phyloP scores from a whole-genome alignment of 2,888 invertebrate species.

The Leucozona laternaria region DNA sequence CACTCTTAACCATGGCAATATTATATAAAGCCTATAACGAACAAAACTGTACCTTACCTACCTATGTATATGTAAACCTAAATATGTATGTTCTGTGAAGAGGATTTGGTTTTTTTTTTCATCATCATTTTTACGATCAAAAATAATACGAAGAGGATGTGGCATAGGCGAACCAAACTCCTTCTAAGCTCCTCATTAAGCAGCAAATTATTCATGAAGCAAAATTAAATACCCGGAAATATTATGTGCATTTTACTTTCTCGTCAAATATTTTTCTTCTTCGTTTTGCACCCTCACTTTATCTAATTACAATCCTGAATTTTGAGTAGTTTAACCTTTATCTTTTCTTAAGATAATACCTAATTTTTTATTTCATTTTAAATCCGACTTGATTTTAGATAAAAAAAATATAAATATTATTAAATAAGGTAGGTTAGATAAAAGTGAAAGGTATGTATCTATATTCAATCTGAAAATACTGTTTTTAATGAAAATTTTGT shows the following conservation, averaged over 20 bases:
- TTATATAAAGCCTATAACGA: constrained; percentile 27
- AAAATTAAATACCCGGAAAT: constrained; percentile 78
- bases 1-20: constrained; percentile 32
- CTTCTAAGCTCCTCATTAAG: constrained; percentile 77
- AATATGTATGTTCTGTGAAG: constrained; percentile 18
- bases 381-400: background rate
- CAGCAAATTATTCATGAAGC: constrained; percentile 78
- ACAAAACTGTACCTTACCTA: background rate
- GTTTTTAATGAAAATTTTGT: background rate
- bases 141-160: constrained; percentile 38
- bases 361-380: constrained; percentile 36
- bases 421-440: background rate
- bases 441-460: background rate
- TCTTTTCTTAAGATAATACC: constrained; percentile 29
- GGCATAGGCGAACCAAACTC: constrained; percentile 23
- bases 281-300: constrained; percentile 24
- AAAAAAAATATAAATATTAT: constrained; percentile 21
- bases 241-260: constrained; percentile 75
- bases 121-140: constrained; percentile 29
- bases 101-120: constrained; percentile 6
- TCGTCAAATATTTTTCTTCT: constrained; percentile 37
- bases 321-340: constrained; percentile 52
- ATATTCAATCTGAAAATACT: background rate
- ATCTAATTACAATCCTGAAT: constrained; percentile 50
- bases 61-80: background rate